phyloP scores from a whole-genome alignment of 2,797 vertebrate genomes.

The Myotis vivesi region DNA sequence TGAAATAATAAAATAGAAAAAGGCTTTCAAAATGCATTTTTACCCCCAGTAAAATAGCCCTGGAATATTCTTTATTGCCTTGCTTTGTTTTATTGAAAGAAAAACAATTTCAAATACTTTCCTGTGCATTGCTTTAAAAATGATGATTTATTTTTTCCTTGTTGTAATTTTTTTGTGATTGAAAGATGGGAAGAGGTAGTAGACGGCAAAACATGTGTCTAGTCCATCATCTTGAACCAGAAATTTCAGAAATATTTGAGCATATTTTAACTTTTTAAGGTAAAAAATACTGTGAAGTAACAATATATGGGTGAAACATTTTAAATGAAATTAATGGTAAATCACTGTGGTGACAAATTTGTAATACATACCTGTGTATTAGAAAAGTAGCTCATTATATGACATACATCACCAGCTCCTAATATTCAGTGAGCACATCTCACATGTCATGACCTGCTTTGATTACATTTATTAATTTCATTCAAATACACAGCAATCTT shows the following conservation, averaged over 20 bases:
- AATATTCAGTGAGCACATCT: not conserved
- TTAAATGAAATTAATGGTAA: not conserved
- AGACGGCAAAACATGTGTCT: not conserved
- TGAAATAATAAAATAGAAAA: slow-evolving; percentile 59
- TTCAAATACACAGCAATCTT: not conserved
- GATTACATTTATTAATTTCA: not conserved
- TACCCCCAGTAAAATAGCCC: slow-evolving; percentile 27
- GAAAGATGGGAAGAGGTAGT: not conserved
- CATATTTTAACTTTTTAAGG: not conserved
- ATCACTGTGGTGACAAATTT: not conserved
- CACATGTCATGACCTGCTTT: not conserved
- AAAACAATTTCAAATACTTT: slow-evolving; percentile 24
- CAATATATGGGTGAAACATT: not conserved
- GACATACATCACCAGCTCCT: not conserved
- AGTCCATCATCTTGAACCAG: not conserved
- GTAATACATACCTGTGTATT: not conserved
- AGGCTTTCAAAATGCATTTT: not conserved
- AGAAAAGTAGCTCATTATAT: not conserved
- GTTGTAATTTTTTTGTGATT: not conserved
- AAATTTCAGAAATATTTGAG: not conserved
- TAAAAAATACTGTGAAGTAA: not conserved
- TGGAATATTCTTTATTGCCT: not conserved
- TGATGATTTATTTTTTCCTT: not conserved
- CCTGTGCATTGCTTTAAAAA: not conserved
- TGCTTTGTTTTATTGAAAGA: slow-evolving; percentile 55